A percentile compares a stretch with the other conserved stretches of the same genome.
These are phyloP conservation scores for Phlogophora meticulosa DNA, from an alignment of 2,888 invertebrate species.

Conservation along the genomic window DNA sequence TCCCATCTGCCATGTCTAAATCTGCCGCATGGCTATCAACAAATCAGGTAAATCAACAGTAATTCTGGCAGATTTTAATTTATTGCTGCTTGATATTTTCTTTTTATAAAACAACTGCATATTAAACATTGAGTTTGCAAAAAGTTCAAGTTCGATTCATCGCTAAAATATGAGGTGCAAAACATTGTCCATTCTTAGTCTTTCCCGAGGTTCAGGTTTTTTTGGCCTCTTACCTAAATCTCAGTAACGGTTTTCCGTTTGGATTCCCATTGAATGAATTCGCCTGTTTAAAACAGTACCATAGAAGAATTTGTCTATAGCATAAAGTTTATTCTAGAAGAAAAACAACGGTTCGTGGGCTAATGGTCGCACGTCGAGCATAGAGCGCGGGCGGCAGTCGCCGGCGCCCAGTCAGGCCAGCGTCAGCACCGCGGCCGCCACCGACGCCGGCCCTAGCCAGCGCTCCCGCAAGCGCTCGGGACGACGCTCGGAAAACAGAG, in stretches of 20 bases:
- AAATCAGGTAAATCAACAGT: constrained; percentile 78
- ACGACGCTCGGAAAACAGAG: constrained; percentile 46
- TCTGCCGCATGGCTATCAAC: constrained; percentile 76
- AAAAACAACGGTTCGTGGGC: constrained; percentile 79
- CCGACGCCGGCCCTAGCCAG: constrained; percentile 60
- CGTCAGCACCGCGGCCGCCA: constrained; percentile 50
- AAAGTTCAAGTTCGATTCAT: too few species aligned
- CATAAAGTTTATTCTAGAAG: constrained; percentile 68
- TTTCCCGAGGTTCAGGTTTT: too few species aligned
- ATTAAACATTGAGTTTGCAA: too few species aligned
- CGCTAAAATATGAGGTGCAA: too few species aligned
- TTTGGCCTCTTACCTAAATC: too few species aligned
- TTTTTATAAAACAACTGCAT: too few species aligned
- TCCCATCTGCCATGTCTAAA: constrained; percentile 81
- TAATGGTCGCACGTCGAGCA: constrained; percentile 78
- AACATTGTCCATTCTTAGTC: too few species aligned
- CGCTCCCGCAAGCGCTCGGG: constrained; percentile 73
- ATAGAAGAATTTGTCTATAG: constrained; percentile 17
- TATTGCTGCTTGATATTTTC: neutral
- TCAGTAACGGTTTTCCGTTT: neutral
- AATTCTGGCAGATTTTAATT: neutral
- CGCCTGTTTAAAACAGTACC: neutral
- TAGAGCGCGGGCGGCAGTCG: constrained; percentile 81
- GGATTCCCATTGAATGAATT: neutral
- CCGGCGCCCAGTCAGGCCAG: constrained; percentile 71